Conservation (phyloP, 2,113 vertebrate species). For the Pterocles orientalis region DNA sequence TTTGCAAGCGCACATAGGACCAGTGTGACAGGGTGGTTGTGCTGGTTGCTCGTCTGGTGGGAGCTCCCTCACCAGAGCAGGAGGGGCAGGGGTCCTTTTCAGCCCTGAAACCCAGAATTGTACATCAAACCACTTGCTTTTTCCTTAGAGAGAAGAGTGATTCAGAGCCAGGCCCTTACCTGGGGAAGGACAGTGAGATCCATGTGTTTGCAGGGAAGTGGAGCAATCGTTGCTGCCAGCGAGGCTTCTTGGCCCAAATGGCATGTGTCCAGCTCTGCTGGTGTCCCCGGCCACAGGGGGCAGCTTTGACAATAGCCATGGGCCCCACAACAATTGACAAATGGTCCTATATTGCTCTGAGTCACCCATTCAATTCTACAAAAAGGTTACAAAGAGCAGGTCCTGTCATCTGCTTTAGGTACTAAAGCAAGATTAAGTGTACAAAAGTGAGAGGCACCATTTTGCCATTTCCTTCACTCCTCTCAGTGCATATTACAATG, state of each 20-base stretch:
- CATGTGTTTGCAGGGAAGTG: background rate
- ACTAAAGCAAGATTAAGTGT: background rate
- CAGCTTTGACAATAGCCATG: background rate
- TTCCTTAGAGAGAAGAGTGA: background rate
- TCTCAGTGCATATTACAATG: background rate
- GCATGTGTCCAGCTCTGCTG: accelerated
- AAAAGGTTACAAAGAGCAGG: background rate
- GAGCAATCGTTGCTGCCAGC: background rate
- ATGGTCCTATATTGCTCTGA: background rate
- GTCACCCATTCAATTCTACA: background rate
- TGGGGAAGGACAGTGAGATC: background rate
- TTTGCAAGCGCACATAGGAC: background rate
- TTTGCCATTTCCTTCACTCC: background rate
- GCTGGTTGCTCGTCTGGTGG: background rate
- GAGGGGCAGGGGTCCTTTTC: background rate
- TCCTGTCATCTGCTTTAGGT: background rate
- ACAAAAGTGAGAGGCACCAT: background rate
- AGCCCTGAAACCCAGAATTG: background rate
- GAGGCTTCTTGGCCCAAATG: background rate
- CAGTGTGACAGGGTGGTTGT: background rate
- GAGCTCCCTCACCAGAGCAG: background rate
- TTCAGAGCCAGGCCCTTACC: background rate
- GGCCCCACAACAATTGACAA: background rate
- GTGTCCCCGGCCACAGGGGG: background rate
- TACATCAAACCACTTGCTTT: background rate